A percentile compares a stretch with the other conserved stretches of the same genome.
phyloP scores from a whole-genome alignment of 2,888 invertebrate species.

The Tinea trinotella region DNA sequence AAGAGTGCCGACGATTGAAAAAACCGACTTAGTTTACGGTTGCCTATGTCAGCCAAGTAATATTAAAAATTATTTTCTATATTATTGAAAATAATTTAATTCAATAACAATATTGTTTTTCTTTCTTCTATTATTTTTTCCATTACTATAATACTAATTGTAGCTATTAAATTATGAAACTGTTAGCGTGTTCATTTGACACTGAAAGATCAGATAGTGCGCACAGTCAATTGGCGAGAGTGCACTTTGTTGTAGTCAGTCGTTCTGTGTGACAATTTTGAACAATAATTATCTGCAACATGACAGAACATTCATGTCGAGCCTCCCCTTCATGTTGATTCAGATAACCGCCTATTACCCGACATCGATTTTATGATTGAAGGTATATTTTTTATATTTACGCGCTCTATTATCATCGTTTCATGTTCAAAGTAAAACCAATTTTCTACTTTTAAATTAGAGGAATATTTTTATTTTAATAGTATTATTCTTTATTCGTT shows the following conservation, averaged over 20 bases:
- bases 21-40: too few relatives aligned
- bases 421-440: too few relatives aligned
- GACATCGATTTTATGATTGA: constrained; percentile 1
- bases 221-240: constrained; percentile 43
- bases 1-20: too few relatives aligned
- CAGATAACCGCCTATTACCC: constrained; percentile 9
- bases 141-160: background rate
- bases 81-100: too few relatives aligned
- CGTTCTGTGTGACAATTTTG: constrained; percentile 25
- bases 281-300: constrained; percentile 8
- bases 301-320: constrained; percentile 17
- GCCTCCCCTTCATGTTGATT: constrained; percentile 10
- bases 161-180: background rate
- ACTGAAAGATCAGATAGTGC: constrained; percentile 33
- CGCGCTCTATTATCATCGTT: background rate
- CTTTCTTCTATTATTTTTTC: too few relatives aligned
- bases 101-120: too few relatives aligned
- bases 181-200: background rate
- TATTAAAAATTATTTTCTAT: too few relatives aligned
- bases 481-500: too few relatives aligned
- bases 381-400: background rate
- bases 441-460: background rate
- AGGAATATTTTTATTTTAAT: background rate
- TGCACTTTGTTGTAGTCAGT: constrained; percentile 45
- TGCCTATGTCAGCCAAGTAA: too few relatives aligned